A percentile compares a stretch with the other conserved stretches of the same genome.
Evolutionary conservation across 2,113 vertebrate genomes (phyloP).

Genomic region (Caranx ignobilis): DNA sequence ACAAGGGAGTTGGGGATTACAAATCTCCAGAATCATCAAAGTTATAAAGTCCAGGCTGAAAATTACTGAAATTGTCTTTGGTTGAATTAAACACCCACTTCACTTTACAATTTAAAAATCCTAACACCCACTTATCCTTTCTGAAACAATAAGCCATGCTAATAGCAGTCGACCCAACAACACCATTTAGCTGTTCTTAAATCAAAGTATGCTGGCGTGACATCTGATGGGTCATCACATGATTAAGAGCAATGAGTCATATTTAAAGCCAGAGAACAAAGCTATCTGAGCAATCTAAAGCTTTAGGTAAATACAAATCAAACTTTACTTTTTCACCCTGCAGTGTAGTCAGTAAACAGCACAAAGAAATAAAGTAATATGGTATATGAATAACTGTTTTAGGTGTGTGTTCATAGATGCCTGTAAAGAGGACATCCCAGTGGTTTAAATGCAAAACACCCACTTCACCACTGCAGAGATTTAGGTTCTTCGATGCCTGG

Average conservation of each 20-base stretch:
- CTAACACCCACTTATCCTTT: background rate
- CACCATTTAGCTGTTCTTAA: conserved; percentile 1
- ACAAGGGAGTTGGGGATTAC: background rate
- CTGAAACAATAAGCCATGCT: conserved; percentile 33
- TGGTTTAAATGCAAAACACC: background rate
- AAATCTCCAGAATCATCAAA: background rate
- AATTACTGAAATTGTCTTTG: background rate
- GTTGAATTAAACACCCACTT: background rate
- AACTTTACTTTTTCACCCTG: background rate
- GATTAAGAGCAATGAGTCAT: conserved; percentile 10
- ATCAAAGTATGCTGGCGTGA: conserved; percentile 3
- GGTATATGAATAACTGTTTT: background rate
- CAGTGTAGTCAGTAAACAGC: background rate
- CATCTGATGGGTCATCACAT: background rate
- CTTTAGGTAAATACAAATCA: background rate
- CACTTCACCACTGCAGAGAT: background rate
- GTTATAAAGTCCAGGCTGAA: background rate
- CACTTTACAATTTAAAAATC: background rate
- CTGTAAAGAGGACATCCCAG: background rate
- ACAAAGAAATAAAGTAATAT: background rate
- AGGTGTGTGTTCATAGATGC: background rate
- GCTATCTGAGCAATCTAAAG: background rate
- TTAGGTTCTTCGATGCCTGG: background rate
- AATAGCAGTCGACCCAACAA: background rate
- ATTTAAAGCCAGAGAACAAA: background rate